Percentiles rank a stretch among this genome's conserved stretches.
These are phyloP conservation scores for Acomys russatus DNA, from an alignment of 2,797 vertebrate genomes.

Conservation along the genomic window DNA sequence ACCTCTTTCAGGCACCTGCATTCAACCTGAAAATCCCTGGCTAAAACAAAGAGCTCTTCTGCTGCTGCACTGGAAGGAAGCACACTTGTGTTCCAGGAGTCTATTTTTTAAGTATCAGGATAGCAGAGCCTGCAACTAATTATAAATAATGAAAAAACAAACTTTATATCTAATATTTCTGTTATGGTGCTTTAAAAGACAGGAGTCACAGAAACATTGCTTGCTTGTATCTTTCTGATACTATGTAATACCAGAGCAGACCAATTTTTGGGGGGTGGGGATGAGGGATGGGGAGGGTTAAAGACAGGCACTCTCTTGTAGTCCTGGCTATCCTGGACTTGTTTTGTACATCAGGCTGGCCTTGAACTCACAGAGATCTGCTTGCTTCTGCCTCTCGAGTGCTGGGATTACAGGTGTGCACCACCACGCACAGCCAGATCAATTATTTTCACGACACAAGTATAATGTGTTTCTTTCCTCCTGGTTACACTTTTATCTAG, in stretches of 20 bases:
- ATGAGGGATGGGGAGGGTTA: no score
- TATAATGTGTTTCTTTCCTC: constrained; percentile 14
- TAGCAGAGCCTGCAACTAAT: neutral
- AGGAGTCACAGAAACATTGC: neutral
- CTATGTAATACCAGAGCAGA: neutral
- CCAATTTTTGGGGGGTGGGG: neutral
- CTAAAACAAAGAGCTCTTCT: neutral
- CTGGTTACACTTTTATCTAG: neutral
- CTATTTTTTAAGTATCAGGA: neutral
- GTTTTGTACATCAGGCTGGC: no score
- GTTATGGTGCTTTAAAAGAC: constrained; percentile 14
- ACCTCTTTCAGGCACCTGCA: neutral
- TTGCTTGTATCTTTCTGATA: neutral
- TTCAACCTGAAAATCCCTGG: neutral
- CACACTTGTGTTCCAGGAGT: neutral
- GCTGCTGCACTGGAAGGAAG: neutral
- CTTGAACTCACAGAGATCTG: no score
- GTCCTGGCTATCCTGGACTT: no score
- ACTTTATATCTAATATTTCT: neutral
- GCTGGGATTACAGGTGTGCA: no score
- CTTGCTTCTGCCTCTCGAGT: no score
- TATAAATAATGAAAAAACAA: constrained; percentile 3
- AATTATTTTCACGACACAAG: neutral
- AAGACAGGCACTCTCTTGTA: no score
- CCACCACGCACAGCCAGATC: no score